Evolutionary conservation across 2,888 invertebrate genomes (phyloP), one percentile per base, ranked within the genome.

Genomic region (Homarus gammarus): DNA sequence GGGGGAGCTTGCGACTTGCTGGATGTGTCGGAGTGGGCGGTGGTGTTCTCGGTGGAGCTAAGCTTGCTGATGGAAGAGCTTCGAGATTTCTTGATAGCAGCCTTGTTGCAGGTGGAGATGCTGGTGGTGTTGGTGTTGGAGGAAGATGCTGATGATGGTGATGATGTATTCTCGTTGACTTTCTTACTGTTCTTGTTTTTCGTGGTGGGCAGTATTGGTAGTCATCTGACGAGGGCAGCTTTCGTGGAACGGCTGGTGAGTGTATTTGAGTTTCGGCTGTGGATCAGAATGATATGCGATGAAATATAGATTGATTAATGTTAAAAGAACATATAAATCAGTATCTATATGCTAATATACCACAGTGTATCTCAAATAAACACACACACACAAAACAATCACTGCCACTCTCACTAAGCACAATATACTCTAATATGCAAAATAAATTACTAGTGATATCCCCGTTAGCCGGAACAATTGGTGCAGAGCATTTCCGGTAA

Each of bases 151-250:
- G 89, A 40, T 75, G 82, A 72, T 33, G 75, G 49, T 68, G 89
- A 36, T 40, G 64, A 15, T 75, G 78, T 33, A 40, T n/a, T 64
- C 70, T 84, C 78, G 27, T 70, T 12, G 38, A 40, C 40, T 82
- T 87, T 83, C 83, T 77, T 89, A 68, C 36, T 73, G 49, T 56
- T 81, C 85, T 85, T 89, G 84, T 72, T 84, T 56, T 89, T 81
- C 51, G 73, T 64, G 86, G 88, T 64, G 85, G 91, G 89, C 91
- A 91, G 86, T 56, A 83, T 89, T 89, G 91, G 83, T 89, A 91
- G 91, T 91, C 91, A 91, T 91, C 91, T 91, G 91, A 91, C 86
- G 49, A 91, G 91, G 56, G 86, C 81, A 64, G 91, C 88, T 83
- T 91, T 91, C 72, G 88, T 75, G 70, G 91, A 85, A 56, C 86